A percentile compares a stretch with the other conserved stretches of the same genome.
Evolutionary conservation across 2,113 vertebrate genomes (phyloP).

Genomic region (Mola mola): DNA sequence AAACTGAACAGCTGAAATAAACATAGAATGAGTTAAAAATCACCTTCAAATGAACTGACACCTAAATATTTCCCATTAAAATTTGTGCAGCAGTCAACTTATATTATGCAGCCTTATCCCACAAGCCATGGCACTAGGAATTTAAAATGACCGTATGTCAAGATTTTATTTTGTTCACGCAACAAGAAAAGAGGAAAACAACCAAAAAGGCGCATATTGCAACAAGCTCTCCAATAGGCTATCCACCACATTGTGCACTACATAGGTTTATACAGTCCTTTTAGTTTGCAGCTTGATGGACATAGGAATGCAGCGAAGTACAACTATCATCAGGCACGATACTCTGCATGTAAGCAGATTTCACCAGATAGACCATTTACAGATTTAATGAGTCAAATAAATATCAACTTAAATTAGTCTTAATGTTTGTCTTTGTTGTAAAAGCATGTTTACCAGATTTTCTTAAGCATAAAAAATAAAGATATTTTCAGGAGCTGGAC

Average conservation of each 20-base stretch:
- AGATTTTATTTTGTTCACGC: too few relatives aligned
- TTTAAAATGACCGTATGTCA: too few relatives aligned
- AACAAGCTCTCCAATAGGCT: neutral
- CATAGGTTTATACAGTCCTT: neutral
- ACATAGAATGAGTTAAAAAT: too few relatives aligned
- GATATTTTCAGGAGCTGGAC: constrained; percentile 14
- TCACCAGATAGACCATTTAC: constrained; percentile 67
- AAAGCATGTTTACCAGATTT: constrained; percentile 25
- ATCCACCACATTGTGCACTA: neutral
- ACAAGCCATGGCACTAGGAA: too few relatives aligned
- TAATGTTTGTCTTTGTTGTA: constrained; percentile 28
- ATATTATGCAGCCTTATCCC: constrained; percentile 22
- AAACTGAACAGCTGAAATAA: too few relatives aligned
- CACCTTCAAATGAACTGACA: too few relatives aligned
- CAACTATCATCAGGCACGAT: constrained; percentile 5
- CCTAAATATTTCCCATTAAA: neutral
- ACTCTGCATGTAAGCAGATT: constrained; percentile 39
- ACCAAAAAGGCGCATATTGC: neutral
- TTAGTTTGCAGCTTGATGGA: neutral
- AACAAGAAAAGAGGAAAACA: neutral
- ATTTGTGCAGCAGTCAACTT: neutral
- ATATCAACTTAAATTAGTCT: constrained; percentile 63
- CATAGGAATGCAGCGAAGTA: neutral
- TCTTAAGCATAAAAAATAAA: constrained; percentile 14
- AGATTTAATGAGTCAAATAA: constrained; percentile 48